Evolutionary conservation across 2,113 vertebrate genomes (phyloP).

Genomic region (Dromas ardeola): DNA sequence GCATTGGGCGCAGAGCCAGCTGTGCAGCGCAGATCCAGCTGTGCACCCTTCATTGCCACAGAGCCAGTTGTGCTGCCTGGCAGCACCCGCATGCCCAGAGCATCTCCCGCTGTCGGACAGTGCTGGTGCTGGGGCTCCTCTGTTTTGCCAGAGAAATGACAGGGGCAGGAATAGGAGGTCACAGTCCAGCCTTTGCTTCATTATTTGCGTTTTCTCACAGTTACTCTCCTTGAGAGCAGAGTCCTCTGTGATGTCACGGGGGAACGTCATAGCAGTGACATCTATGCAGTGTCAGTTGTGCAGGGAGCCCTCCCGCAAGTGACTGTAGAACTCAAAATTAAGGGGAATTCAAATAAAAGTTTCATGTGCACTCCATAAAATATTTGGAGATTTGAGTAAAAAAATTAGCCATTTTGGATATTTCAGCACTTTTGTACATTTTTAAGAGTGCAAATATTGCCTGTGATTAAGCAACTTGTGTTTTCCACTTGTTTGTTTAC

Average conservation of each 20-base stretch:
- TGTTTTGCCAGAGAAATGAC: neutral
- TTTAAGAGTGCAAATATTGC: neutral
- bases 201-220: accelerated
- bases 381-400: neutral
- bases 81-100: neutral
- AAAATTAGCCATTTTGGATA: neutral
- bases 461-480: accelerated
- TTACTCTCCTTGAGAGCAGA: accelerated
- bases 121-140: accelerated
- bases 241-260: accelerated
- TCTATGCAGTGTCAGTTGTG: accelerated
- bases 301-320: too few species aligned
- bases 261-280: accelerated
- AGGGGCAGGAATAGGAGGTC: neutral
- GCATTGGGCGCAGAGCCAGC: neutral
- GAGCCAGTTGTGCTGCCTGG: neutral
- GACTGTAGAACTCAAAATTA: neutral
- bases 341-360: neutral
- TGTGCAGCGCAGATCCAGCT: neutral
- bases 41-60: neutral
- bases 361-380: neutral
- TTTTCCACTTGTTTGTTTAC: neutral
- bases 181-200: accelerated
- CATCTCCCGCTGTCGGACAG: neutral
- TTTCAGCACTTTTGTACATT: neutral